phyloP scores from a whole-genome alignment of 2,797 vertebrate genomes.

The Rhyacichthys aspro region DNA sequence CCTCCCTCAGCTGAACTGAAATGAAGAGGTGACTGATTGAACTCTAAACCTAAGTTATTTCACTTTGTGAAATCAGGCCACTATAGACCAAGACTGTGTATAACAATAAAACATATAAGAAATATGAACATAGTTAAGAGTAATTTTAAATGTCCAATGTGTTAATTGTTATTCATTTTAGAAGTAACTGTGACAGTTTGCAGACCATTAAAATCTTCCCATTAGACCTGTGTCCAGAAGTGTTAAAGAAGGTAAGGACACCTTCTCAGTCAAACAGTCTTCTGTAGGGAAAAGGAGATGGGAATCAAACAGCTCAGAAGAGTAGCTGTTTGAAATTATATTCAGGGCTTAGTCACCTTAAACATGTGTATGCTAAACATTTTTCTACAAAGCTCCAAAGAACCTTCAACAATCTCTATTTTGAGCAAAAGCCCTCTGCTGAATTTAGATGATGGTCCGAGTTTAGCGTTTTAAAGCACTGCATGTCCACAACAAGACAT shows the following conservation, averaged over 20 bases:
- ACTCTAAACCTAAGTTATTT: too few species aligned
- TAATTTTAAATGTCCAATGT: too few species aligned
- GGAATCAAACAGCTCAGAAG: conserved; percentile 22
- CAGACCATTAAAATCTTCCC: conserved; percentile 23
- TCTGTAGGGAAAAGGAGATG: conserved; percentile 22
- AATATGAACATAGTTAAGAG: too few species aligned
- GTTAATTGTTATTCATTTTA: too few species aligned
- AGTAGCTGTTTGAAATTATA: conserved; percentile 27
- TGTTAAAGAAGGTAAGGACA: too few species aligned
- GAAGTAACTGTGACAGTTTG: conserved; percentile 2
- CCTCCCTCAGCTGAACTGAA: too few species aligned
- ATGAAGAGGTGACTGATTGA: too few species aligned
- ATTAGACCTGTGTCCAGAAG: too few species aligned
- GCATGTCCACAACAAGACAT: not conserved
- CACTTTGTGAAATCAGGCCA: too few species aligned
- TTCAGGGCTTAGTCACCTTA: conserved; percentile 26
- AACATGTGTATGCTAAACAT: conserved; percentile 47
- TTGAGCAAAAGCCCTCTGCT: conserved; percentile 10
- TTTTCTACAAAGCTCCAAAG: conserved; percentile 20
- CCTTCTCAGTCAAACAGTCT: too few species aligned
- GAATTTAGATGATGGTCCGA: conserved; percentile 37
- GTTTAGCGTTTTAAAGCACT: conserved; percentile 12
- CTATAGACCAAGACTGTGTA: too few species aligned
- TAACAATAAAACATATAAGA: too few species aligned
- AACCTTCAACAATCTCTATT: conserved; percentile 29